These are phyloP conservation scores for Chanos chanos DNA, from an alignment of 2,797 vertebrate species.

Conservation along the genomic window DNA sequence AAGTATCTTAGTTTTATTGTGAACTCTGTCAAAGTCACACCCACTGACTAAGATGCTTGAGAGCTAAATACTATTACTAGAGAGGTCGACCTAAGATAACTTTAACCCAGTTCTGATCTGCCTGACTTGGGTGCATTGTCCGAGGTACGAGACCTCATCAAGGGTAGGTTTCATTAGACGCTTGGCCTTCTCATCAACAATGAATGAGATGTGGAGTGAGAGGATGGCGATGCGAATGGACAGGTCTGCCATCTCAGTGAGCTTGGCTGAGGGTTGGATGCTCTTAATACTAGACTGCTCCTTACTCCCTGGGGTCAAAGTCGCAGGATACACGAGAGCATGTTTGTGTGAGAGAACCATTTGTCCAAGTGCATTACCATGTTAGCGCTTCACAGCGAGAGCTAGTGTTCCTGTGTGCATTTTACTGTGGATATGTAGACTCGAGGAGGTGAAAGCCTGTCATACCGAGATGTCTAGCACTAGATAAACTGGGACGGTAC, in stretches of 20 bases:
- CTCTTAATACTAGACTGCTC: slow-evolving; percentile 1
- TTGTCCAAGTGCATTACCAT: slow-evolving; percentile 13
- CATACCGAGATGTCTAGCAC: neutral
- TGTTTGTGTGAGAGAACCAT: neutral
- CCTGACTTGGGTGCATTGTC: neutral
- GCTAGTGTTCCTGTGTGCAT: neutral
- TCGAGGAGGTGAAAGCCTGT: neutral
- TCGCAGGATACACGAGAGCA: no score
- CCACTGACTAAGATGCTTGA: no score
- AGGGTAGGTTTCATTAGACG: neutral
- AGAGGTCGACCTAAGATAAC: no score
- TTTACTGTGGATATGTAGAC: neutral
- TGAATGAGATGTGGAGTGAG: slow-evolving; percentile 12
- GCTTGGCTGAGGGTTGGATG: neutral
- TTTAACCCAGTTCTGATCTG: no score
- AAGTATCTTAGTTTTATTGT: no score
- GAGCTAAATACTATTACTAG: no score
- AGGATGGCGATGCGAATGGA: slow-evolving; percentile 6
- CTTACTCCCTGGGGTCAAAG: neutral
- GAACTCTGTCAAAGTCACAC: no score
- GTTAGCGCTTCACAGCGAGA: neutral
- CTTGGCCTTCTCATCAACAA: slow-evolving; percentile 20
- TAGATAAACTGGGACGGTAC: neutral
- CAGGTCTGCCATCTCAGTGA: slow-evolving; percentile 5
- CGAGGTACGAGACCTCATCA: neutral